A percentile compares a stretch with the other conserved stretches of the same genome.
Evolutionary conservation across 2,888 invertebrate genomes (phyloP).

Genomic region (Ophion costatus): DNA sequence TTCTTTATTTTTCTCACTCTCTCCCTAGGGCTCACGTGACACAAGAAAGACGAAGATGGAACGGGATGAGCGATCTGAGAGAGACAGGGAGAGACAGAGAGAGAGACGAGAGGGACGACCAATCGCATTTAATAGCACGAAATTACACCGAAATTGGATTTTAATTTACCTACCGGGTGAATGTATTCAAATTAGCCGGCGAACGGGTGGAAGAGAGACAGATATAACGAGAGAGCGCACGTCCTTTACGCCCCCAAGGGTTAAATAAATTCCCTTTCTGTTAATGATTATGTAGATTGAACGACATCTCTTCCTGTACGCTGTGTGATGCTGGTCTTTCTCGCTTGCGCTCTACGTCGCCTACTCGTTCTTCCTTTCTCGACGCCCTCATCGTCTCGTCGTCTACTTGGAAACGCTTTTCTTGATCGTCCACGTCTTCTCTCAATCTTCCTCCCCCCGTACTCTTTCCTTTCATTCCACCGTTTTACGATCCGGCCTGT

Average conservation of each 20-base stretch:
- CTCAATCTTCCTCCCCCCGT: conserved; percentile 22
- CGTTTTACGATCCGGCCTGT: conserved; percentile 29
- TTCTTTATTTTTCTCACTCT: conserved; percentile 14
- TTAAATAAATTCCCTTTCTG: conserved; percentile 82
- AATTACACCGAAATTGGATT: conserved; percentile 83
- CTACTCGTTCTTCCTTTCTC: conserved; percentile 7
- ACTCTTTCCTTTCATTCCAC: conserved; percentile 12
- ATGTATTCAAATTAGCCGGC: conserved; percentile 81
- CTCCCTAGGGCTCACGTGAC: conserved; percentile 41
- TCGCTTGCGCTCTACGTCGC: conserved; percentile 29
- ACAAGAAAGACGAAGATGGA: conserved; percentile 45
- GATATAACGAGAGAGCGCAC: conserved; percentile 75
- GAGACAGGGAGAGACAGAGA: too few species aligned
- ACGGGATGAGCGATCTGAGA: conserved; percentile 17
- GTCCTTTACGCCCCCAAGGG: conserved; percentile 72
- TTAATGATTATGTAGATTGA: conserved; percentile 83
- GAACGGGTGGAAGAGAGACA: conserved; percentile 63
- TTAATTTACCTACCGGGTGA: conserved; percentile 81
- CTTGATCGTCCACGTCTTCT: conserved; percentile 36
- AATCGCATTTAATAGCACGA: conserved; percentile 81
- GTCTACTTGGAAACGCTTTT: conserved; percentile 13
- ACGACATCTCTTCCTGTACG: conserved; percentile 78
- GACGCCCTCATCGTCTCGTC: conserved; percentile 27
- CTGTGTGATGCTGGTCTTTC: conserved; percentile 37
- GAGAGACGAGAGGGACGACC: conserved; percentile 67